phyloP scores from a whole-genome alignment of 2,797 vertebrate species.

The Halcyon badia region DNA sequence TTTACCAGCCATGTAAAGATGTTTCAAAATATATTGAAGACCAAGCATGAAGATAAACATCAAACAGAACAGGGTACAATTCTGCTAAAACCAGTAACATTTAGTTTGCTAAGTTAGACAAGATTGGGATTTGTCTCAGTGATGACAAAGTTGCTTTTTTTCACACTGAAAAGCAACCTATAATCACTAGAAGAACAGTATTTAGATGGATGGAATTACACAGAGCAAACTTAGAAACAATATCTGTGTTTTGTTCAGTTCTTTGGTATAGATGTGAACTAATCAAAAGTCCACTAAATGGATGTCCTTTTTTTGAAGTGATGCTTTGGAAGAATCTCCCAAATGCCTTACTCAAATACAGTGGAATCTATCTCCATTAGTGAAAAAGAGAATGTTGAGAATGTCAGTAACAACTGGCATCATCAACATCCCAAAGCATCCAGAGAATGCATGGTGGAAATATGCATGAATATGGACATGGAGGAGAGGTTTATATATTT shows the following conservation, averaged over 20 bases:
- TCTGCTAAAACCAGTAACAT: neutral
- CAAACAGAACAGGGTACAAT: neutral
- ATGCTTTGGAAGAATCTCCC: neutral
- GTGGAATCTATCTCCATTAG: neutral
- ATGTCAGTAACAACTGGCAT: neutral
- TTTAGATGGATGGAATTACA: neutral
- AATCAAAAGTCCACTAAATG: neutral
- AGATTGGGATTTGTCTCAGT: neutral
- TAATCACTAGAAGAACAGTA: neutral
- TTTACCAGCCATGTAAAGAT: neutral
- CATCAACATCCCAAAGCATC: neutral
- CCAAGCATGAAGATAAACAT: neutral
- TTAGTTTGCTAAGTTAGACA: neutral
- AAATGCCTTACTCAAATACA: neutral
- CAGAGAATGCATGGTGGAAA: accelerated
- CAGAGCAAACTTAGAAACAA: neutral
- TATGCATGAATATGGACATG: neutral
- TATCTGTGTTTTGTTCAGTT: neutral
- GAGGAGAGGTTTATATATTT: neutral
- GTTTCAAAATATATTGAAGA: neutral
- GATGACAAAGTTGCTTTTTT: neutral
- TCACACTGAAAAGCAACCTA: neutral
- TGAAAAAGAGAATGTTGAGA: neutral
- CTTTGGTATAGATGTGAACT: neutral
- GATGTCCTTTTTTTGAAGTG: neutral